These are phyloP conservation scores for Falcaria lacertinaria DNA, from an alignment of 2,888 invertebrate species.

Conservation along the genomic window DNA sequence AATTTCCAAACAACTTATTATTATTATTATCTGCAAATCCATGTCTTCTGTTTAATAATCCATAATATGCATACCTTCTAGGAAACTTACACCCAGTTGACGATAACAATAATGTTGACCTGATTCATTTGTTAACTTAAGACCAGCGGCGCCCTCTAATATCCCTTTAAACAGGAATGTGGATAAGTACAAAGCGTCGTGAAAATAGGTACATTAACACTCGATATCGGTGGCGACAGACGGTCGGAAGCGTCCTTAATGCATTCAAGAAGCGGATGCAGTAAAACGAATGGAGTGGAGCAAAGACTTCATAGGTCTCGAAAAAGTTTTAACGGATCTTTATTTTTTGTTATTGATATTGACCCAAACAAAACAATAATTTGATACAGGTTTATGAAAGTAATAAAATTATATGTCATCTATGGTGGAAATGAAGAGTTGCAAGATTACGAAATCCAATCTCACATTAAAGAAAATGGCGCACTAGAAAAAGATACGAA, in stretches of 20 bases:
- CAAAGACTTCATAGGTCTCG: conserved; percentile 6
- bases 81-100: too few relatives aligned
- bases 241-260: conserved; percentile 34
- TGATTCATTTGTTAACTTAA: background rate
- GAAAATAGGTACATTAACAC: conserved; percentile 16
- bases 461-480: background rate
- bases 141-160: conserved; percentile 1
- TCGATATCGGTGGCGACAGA: conserved; percentile 26
- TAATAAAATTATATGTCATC: too few relatives aligned
- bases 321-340: too few relatives aligned
- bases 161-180: conserved; percentile 17
- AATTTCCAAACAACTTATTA: too few relatives aligned
- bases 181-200: conserved; percentile 12
- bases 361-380: too few relatives aligned
- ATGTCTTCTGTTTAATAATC: too few relatives aligned
- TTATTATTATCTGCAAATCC: too few relatives aligned
- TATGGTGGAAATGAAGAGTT: too few relatives aligned
- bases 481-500: background rate
- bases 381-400: too few relatives aligned
- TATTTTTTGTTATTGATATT: too few relatives aligned
- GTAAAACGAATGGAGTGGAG: conserved; percentile 29
- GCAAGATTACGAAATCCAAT: background rate
- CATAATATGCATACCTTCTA: too few relatives aligned
- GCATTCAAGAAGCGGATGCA: conserved; percentile 42
- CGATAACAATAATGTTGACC: background rate